Base-by-base conservation (phyloP, 2,797 vertebrate species). In the Schizopygopsis malacanthus region DNA sequence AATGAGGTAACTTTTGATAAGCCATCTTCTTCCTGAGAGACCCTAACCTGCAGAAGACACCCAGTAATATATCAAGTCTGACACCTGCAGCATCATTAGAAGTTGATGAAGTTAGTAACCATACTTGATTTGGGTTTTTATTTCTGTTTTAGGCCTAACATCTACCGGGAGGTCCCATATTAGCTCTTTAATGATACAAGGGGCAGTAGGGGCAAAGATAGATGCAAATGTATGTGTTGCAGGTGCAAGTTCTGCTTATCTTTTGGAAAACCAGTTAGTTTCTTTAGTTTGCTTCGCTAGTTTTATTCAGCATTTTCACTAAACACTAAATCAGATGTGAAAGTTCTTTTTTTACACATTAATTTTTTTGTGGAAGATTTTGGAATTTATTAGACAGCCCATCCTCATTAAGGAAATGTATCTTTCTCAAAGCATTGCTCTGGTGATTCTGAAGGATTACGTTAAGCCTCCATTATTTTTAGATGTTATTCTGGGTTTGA, bases 61-160 rank as follows among this genome's bases (percentile, higher is more conserved):
- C 41, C 83, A 77, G 89, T 89, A 83, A 92, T 93, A 88, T 87
- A 92, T 93, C 91, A 93, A 76, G 4, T 65, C 70, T 91, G 91
- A 91, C 90, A 88, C 92, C 91, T 92, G 89, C 87, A 87, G 89
- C 86, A 85, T 91, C 91, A 90, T 93, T 93, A 94, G 83, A 83
- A 88, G 90, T 90, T 90, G 89, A 89, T 93, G 91, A 90, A 92
- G 63, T 89, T 87, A 86, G 77, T 28, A 83, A 52, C 87, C 89
- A 87, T 87, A 88, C 85, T 88, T 90, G 90, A 72, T 90, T 87
- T 83, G 33, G 4, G 47, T 18, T 82, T 78, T 88, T 86, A 79
- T 82, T 86, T 56, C 84, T 84, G 80, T 90, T 87, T 91, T 85
- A 88, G 84, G 83, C 85, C 70, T 11, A 61, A 59, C 86, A 78